Percentiles rank a stretch among this genome's conserved stretches.
These are phyloP conservation scores for Cichladusa arquata DNA, from an alignment of 2,113 vertebrate genomes.

Conservation along the genomic window DNA sequence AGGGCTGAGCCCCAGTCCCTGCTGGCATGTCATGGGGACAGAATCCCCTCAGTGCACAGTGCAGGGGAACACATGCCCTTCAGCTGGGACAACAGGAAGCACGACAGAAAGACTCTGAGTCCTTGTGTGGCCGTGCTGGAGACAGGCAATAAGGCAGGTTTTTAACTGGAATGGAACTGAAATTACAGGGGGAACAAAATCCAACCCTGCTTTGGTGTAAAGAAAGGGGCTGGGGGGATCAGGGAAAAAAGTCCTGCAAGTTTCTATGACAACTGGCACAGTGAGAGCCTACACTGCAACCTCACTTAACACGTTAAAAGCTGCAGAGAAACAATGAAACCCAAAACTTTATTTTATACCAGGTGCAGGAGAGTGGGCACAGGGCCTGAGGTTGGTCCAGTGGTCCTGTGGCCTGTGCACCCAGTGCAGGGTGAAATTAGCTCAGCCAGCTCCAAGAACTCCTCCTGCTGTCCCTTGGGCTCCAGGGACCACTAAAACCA, in stretches of 20 bases:
- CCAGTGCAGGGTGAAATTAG: not conserved
- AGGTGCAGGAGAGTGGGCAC: not conserved
- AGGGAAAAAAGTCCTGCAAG: not conserved
- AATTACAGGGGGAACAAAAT: not conserved
- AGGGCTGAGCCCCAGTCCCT: fast-evolving
- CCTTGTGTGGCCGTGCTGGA: not conserved
- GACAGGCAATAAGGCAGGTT: not conserved
- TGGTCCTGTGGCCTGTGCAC: not conserved
- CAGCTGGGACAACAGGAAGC: not conserved
- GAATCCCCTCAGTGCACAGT: not conserved
- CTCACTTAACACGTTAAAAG: not conserved
- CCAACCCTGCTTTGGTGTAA: not conserved
- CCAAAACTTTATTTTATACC: not conserved
- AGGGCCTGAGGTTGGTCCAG: too few relatives aligned
- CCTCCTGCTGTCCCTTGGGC: not conserved
- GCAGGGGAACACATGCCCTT: fast-evolving
- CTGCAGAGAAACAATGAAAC: not conserved
- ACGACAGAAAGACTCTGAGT: fast-evolving
- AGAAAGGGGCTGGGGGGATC: slow-evolving; percentile 10
- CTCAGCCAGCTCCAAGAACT: not conserved
- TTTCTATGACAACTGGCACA: slow-evolving; percentile 56
- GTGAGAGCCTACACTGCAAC: not conserved
- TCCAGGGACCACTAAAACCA: not conserved
- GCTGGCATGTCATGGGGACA: not conserved
- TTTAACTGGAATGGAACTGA: not conserved